A percentile compares a stretch with the other conserved stretches of the same genome.
Conservation (phyloP, 1,140 invertebrate species). For the Pteromalus puparum region DNA sequence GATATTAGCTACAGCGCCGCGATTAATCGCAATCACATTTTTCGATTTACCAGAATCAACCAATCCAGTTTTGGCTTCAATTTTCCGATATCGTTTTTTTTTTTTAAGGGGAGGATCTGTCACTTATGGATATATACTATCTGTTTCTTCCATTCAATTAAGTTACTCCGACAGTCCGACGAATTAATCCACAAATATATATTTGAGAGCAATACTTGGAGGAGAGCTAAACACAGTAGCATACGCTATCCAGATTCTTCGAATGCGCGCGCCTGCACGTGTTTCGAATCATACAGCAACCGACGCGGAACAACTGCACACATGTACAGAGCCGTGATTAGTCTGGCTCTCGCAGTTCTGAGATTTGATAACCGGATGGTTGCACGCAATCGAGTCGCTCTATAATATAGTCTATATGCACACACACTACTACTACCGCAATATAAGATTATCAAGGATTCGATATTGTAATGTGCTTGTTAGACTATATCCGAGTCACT, state of each 20-base stretch:
- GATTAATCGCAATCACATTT: no score
- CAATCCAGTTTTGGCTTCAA: no score
- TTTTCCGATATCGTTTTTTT: no score
- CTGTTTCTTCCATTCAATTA: no score
- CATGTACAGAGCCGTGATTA: not conserved
- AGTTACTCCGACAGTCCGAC: not conserved
- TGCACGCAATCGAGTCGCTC: not conserved
- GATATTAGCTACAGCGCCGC: no score
- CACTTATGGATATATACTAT: no score
- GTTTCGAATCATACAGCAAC: slow-evolving; percentile 14
- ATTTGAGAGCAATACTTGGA: not conserved
- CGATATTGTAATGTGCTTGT: not conserved
- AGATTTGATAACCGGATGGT: slow-evolving; percentile 1
- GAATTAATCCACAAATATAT: not conserved
- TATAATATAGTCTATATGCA: not conserved
- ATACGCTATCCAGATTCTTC: not conserved
- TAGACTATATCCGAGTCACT: not conserved
- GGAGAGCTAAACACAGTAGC: not conserved
- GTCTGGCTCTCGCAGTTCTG: not conserved
- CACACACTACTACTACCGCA: no score
- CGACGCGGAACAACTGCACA: slow-evolving; percentile 12
- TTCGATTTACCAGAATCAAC: no score
- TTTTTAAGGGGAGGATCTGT: no score
- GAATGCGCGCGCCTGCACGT: slow-evolving; percentile 14
- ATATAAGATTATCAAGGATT: not conserved